Conservation (phyloP, 2,797 vertebrate species). For the Florisuga fusca region DNA sequence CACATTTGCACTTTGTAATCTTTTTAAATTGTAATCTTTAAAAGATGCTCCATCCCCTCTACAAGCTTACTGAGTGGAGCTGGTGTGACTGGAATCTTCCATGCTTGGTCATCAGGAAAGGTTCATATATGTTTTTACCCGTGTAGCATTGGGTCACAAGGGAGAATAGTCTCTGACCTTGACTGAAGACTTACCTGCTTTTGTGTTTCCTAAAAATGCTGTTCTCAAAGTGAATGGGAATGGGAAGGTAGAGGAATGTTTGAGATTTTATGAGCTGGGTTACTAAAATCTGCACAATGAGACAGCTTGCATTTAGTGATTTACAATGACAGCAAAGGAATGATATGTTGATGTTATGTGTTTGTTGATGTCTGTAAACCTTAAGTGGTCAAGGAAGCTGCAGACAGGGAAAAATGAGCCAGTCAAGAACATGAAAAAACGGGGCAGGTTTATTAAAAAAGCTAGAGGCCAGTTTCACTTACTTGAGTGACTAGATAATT, state of each 20-base stretch:
- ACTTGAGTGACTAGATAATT: conserved; percentile 13
- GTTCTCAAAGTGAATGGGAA: background rate
- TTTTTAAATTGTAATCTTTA: background rate
- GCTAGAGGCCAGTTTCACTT: background rate
- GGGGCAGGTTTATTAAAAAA: conserved; percentile 12
- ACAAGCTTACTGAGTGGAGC: background rate
- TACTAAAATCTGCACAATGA: background rate
- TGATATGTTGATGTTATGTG: conserved; percentile 1
- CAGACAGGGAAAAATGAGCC: background rate
- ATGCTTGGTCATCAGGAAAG: background rate
- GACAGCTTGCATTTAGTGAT: background rate
- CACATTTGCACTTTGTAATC: background rate
- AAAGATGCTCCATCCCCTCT: too few species aligned
- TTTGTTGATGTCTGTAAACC: conserved; percentile 16
- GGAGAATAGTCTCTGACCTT: background rate
- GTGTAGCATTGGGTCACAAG: background rate
- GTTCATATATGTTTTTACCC: background rate
- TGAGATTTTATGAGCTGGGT: background rate
- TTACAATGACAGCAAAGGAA: background rate
- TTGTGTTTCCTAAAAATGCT: background rate
- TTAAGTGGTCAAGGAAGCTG: background rate
- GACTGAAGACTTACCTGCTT: background rate
- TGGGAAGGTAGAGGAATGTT: background rate
- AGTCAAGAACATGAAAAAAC: conserved; percentile 13
- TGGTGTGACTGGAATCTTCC: background rate